These are phyloP conservation scores for Bucco capensis DNA, from an alignment of 2,113 vertebrate species.

Conservation along the genomic window DNA sequence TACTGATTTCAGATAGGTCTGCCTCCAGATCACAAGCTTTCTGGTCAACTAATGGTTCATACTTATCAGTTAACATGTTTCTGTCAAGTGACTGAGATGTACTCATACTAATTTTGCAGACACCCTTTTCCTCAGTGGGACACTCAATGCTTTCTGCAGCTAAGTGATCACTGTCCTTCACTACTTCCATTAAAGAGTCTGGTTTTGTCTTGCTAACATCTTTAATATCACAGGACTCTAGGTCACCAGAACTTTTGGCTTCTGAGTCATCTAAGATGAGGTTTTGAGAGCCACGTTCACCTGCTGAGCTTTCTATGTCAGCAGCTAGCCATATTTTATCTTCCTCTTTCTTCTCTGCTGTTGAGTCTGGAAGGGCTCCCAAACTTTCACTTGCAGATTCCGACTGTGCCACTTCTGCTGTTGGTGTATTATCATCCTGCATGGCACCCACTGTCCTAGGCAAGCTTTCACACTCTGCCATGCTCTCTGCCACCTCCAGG, in stretches of 20 bases:
- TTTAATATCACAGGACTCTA: conserved; percentile 14
- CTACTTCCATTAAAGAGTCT: conserved; percentile 13
- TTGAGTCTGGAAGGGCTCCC: neutral
- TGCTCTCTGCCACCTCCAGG: neutral
- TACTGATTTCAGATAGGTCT: conserved; percentile 22
- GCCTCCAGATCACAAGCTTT: conserved; percentile 55
- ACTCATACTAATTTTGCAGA: neutral
- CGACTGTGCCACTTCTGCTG: neutral
- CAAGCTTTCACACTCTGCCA: neutral
- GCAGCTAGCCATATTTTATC: neutral
- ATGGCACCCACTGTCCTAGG: neutral
- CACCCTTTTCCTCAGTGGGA: neutral
- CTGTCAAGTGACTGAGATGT: neutral
- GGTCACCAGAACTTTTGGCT: conserved; percentile 5
- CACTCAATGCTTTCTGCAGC: neutral
- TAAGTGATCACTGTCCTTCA: neutral
- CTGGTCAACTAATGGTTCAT: conserved; percentile 1
- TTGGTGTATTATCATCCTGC: neutral
- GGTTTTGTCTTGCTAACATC: conserved; percentile 25
- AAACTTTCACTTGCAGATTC: neutral
- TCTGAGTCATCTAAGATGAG: neutral
- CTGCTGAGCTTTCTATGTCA: neutral
- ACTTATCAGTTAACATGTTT: neutral
- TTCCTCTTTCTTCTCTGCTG: neutral
- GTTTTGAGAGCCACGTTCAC: conserved; percentile 5